Percentiles rank a stretch among this genome's conserved stretches.
Conservation (phyloP, 2,888 invertebrate species). For the Argyra leucocephala region DNA sequence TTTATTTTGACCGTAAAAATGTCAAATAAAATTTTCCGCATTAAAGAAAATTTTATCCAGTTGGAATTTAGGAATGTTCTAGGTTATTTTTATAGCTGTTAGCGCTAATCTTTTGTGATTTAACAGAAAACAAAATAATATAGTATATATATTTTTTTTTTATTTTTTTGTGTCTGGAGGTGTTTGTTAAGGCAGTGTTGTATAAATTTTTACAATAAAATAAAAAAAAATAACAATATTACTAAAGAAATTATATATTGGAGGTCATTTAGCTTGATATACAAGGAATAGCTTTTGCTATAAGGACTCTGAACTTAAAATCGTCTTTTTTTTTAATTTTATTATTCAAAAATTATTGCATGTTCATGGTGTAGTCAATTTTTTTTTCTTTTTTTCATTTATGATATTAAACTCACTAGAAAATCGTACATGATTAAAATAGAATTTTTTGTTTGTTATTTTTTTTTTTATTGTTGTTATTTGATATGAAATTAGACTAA, state of each 20-base stretch:
- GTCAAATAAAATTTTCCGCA: conserved; percentile 13
- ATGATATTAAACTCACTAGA: not conserved
- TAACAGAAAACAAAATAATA: too few relatives aligned
- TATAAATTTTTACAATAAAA: too few relatives aligned
- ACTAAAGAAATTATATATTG: not conserved
- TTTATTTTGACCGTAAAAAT: conserved; percentile 9
- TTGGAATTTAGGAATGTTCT: not conserved
- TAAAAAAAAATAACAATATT: not conserved
- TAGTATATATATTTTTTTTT: not conserved
- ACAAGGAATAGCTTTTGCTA: not conserved
- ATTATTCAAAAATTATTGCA: not conserved
- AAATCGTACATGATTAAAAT: not conserved
- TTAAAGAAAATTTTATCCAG: conserved; percentile 10
- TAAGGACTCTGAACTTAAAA: not conserved
- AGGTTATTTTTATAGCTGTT: not conserved
- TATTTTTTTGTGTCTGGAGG: not conserved
- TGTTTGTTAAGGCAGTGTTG: not conserved
- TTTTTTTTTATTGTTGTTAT: too few relatives aligned
- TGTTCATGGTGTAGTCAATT: not conserved
- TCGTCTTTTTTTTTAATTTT: too few relatives aligned
- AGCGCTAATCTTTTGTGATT: too few relatives aligned
- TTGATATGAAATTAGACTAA: not conserved
- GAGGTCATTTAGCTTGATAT: not conserved
- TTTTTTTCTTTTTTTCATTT: not conserved
- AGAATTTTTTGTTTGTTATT: not conserved